Conservation (phyloP, 2,888 invertebrate species). For the Ornithoptera alexandrae region DNA sequence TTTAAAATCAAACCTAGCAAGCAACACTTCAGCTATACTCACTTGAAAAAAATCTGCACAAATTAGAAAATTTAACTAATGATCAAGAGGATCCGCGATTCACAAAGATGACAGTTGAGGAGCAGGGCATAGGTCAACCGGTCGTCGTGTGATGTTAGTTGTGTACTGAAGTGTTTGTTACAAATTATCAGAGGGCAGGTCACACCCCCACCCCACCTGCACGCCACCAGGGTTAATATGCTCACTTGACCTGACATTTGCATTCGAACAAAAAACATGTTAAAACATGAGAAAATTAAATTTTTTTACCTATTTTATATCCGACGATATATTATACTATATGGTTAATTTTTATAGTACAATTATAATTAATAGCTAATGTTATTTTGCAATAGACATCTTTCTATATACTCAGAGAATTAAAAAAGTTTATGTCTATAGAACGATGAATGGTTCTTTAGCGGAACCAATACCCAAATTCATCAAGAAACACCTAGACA, state of each 20-base stretch:
- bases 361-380: too few species aligned
- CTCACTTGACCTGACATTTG: slow-evolving; percentile 68
- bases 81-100: slow-evolving; percentile 33
- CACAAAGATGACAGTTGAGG: slow-evolving; percentile 48
- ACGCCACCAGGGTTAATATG: slow-evolving; percentile 61
- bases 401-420: too few species aligned
- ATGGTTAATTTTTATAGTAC: too few species aligned
- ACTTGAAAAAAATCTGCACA: slow-evolving; percentile 31
- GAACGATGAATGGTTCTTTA: too few species aligned
- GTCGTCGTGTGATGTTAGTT: slow-evolving; percentile 62
- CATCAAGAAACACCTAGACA: too few species aligned
- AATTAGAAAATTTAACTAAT: slow-evolving; percentile 21
- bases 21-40: slow-evolving; percentile 10
- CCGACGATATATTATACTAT: too few species aligned
- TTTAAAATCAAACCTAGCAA: not conserved
- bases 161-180: slow-evolving; percentile 66
- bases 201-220: slow-evolving; percentile 64
- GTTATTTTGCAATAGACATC: too few species aligned
- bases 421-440: too few species aligned
- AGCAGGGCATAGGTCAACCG: slow-evolving; percentile 64
- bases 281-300: slow-evolving; percentile 57
- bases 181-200: slow-evolving; percentile 64
- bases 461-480: too few species aligned
- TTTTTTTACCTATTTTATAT: not conserved
- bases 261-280: slow-evolving; percentile 59